Conservation (phyloP, 2,797 vertebrate genomes). For the Phoeniculus purpureus region DNA sequence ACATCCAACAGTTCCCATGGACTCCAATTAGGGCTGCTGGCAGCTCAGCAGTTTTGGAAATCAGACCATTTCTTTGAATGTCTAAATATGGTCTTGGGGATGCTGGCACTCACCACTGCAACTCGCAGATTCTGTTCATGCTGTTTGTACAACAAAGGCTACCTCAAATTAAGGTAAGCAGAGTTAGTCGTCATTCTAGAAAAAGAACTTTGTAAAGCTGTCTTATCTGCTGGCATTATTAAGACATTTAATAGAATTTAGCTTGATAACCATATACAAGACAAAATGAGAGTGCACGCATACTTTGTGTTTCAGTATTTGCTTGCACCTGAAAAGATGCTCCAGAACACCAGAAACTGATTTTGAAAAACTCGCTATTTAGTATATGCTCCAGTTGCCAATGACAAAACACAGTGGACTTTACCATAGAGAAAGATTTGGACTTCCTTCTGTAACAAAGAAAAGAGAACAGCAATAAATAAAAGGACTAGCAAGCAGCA, state of each 20-base stretch:
- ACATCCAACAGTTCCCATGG: constrained; percentile 28
- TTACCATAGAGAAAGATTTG: not conserved
- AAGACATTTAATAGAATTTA: not conserved
- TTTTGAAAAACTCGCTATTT: not conserved
- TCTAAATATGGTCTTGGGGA: not conserved
- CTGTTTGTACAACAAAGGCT: not conserved
- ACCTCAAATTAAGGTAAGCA: not conserved
- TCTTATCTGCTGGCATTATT: not conserved
- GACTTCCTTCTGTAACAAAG: constrained; percentile 1
- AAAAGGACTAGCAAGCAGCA: constrained; percentile 11
- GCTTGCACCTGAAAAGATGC: not conserved
- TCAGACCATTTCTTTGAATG: constrained; percentile 34
- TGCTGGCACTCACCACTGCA: not conserved
- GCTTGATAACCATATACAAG: not conserved
- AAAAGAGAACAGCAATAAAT: constrained; percentile 18
- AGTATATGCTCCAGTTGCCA: not conserved
- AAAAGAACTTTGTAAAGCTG: not conserved
- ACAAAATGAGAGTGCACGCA: not conserved
- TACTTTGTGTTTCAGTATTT: not conserved
- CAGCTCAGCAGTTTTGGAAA: constrained; percentile 47
- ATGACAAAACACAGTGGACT: not conserved
- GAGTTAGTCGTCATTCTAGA: not conserved
- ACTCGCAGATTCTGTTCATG: not conserved
- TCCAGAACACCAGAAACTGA: not conserved
- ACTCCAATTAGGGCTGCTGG: constrained; percentile 35